phyloP scores from a whole-genome alignment of 1,140 invertebrate species.

The Anadara kagoshimensis region DNA sequence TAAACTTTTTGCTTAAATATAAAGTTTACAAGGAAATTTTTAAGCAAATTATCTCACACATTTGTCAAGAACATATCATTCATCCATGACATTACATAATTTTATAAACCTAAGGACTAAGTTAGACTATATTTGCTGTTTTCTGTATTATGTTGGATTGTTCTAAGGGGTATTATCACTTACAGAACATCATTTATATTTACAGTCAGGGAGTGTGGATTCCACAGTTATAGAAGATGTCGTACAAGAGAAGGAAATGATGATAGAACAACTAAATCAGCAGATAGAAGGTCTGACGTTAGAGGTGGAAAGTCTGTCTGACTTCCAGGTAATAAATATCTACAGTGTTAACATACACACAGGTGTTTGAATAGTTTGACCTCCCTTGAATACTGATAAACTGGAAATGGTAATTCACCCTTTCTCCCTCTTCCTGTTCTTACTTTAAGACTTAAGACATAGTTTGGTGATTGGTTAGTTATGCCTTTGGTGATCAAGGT shows the following conservation, averaged over 20 bases:
- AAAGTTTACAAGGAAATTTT: background rate
- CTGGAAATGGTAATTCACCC: conserved; percentile 58
- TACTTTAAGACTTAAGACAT: conserved; percentile 25
- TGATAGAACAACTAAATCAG: conserved; percentile 56
- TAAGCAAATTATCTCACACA: background rate
- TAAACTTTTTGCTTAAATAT: background rate
- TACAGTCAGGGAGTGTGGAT: conserved; percentile 1
- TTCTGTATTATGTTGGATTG: no score
- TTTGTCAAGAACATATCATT: no score
- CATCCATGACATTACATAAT: no score
- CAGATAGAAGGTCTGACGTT: conserved; percentile 63
- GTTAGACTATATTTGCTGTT: no score
- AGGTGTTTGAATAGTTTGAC: conserved; percentile 36
- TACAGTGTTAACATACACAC: background rate
- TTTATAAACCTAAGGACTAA: no score
- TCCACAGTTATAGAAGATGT: conserved; percentile 36
- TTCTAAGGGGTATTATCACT: no score
- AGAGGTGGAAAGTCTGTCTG: conserved; percentile 63
- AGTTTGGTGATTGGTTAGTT: no score
- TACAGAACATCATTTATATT: no score
- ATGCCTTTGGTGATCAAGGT: conserved; percentile 45
- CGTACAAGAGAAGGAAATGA: conserved; percentile 60
- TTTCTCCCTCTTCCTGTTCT: conserved; percentile 58
- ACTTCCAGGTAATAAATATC: conserved; percentile 64
- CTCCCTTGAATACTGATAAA: conserved; percentile 58